Base-by-base conservation (phyloP, 2,888 invertebrate genomes). In the Electrophaes corylata region DNA sequence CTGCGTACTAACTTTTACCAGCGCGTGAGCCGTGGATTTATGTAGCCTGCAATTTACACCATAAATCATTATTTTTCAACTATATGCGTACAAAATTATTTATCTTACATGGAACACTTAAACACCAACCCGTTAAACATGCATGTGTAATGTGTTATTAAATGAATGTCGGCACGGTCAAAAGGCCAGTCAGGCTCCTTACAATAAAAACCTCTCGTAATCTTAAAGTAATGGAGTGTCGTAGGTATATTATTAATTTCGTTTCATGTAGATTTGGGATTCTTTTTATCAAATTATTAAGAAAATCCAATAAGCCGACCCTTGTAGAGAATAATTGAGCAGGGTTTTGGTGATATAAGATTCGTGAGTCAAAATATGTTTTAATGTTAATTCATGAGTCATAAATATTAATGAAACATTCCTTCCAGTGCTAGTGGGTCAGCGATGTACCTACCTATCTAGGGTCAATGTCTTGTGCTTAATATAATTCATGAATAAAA, bases 361-460 rank as follows among this genome's bases (percentile, higher is more conserved):
- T 60, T 65, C 72, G 74, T 71, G 76, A 79, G 79, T 81, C 83
- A 83, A 84, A 85, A 84, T 75, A 83, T 82, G 81, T 83, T 86
- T 84, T 85, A 85, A 87, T 84, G 83, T 84, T 87, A 86, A 86
- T 86, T 86, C 87, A 83, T 83, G 81, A 81, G 79, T 79, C 83
- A 88, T 88, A 86, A 88, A 88, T 88, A 88, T 88, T 87, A 82
- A 89, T 89, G 82, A 80, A 83, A 82, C 79, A 83, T 81, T 83
- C 81, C 71, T 76, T 73, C 75, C 31, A 47, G 66, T 69, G 56
- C 69, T 73, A 71, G 69, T 71, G 70, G 79, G 75, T 75, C 74
- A 72, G 76, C 75, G 72, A 77, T 46, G 62, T 60, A 57, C 31
- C 4, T 29, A 31, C 23, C 11, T n/a, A 20, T 50, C 49, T 66